Percentiles rank a stretch among this genome's conserved stretches.
phyloP scores from a whole-genome alignment of 2,888 invertebrate genomes.

The Muschampia plurimacula region DNA sequence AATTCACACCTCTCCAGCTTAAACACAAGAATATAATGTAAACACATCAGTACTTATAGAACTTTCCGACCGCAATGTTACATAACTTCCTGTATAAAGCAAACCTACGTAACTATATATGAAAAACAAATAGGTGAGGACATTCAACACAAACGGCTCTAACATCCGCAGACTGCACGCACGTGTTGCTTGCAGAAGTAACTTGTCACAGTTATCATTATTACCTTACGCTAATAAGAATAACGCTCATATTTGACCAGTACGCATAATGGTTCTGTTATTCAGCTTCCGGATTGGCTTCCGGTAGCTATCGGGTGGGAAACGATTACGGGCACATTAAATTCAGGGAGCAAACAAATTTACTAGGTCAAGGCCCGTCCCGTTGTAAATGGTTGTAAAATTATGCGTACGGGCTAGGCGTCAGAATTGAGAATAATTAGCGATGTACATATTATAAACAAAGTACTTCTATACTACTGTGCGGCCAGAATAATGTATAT shows the following conservation, averaged over 20 bases:
- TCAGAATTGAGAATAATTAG: conserved; percentile 64
- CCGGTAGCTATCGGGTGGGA: conserved; percentile 74
- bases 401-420: conserved; percentile 51
- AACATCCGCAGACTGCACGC: conserved; percentile 26
- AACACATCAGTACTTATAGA: background rate
- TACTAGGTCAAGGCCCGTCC: conserved; percentile 76
- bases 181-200: conserved; percentile 23
- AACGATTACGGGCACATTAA: conserved; percentile 58
- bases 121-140: conserved; percentile 16
- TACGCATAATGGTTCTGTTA: conserved; percentile 76
- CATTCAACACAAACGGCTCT: conserved; percentile 20
- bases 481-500: conserved; percentile 3
- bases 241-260: conserved; percentile 49
- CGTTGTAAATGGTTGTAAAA: conserved; percentile 59
- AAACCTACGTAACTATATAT: conserved; percentile 1
- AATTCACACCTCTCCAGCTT: background rate
- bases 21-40: background rate
- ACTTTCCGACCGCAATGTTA: conserved; percentile 2
- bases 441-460: conserved; percentile 41
- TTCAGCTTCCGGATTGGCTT: conserved; percentile 72
- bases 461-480: background rate
- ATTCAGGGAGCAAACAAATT: conserved; percentile 69
- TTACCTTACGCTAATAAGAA: background rate
- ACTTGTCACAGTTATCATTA: conserved; percentile 24
- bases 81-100: conserved; percentile 11